Conservation (phyloP, 1,140 invertebrate genomes). For the Rhysida immarginata region DNA sequence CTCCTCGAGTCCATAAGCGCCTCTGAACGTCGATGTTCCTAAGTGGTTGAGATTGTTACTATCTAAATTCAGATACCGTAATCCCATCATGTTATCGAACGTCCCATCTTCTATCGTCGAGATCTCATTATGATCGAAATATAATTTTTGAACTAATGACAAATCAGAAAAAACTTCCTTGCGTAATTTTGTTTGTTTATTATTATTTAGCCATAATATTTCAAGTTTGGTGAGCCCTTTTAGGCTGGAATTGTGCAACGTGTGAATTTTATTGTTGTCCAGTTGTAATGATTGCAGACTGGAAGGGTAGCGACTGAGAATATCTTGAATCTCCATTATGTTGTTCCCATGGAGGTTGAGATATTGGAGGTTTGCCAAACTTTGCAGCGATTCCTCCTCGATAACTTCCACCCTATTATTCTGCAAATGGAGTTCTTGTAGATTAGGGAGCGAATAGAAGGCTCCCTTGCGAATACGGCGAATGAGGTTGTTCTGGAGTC, state of each 20-base stretch:
- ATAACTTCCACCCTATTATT: conserved; percentile 68
- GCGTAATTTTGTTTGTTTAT: conserved; percentile 54
- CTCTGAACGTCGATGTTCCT: conserved; percentile 23
- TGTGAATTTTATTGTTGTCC: conserved; percentile 59
- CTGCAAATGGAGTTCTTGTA: conserved; percentile 71
- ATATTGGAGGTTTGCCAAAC: conserved; percentile 65
- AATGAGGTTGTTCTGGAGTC: conserved; percentile 70
- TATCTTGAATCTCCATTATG: conserved; percentile 56
- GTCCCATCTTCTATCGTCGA: conserved; percentile 58
- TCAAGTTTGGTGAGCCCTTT: conserved; percentile 59
- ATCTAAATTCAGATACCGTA: conserved; percentile 42
- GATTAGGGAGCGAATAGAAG: conserved; percentile 57
- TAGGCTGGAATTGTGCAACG: conserved; percentile 60
- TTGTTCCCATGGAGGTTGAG: conserved; percentile 73
- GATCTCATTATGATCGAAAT: conserved; percentile 68
- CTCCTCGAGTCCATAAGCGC: conserved; percentile 49
- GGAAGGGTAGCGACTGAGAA: conserved; percentile 46
- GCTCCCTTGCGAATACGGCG: conserved; percentile 54
- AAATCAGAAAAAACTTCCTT: conserved; percentile 56
- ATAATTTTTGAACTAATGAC: conserved; percentile 53
- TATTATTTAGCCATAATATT: conserved; percentile 73
- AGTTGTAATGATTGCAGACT: conserved; percentile 71
- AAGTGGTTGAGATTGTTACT: conserved; percentile 25
- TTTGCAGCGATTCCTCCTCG: conserved; percentile 64
- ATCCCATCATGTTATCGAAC: conserved; percentile 52